Evolutionary conservation across 2,797 vertebrate species (phyloP), one percentile per base, ranked within the genome.

Genomic region (Oreochromis grahami): DNA sequence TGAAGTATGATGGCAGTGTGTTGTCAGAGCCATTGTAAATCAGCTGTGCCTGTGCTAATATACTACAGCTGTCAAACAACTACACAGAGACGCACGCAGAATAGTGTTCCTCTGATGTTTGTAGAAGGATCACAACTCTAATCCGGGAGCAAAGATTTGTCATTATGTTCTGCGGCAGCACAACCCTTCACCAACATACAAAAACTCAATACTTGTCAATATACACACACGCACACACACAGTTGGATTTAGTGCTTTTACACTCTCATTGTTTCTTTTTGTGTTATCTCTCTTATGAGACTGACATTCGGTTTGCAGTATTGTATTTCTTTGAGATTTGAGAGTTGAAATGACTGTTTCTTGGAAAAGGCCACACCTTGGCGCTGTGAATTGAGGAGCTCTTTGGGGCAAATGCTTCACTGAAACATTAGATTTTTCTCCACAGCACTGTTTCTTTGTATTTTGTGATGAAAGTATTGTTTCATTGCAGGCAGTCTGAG

Each of bases 31-130:
- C 78, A 72, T 21, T 68, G 80, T 89, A 90, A 89, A 93, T 92
- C 90, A 93, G 91, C 86, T 86, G 87, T 85, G 74, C 60, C 21
- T 26, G 8, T n/a, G 65, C 86, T 87, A 89, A 91, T 88, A 87
- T 38, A 72, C 77, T 56, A 56, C 90, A 91, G 87, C 89, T 93
- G 89, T 91, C 88, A 91, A 82, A 86, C 87, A 80, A 77, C 63
- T 65, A 79, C 78, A 68, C 17, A 55, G 77, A 81, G 76, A 81
- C 55, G 58, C 15, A 83, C 6, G 55, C 55, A 63, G 76, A 15
- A 81, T 89, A 81, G 41, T 70, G 80, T 88, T 84, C 80, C 58
- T 88, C 78, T 53, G 41, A 82, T 90, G 89, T 93, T 93, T 94
- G 88, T 63, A 2, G 24, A 90, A 41, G 83, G 86, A 92, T 90